These are phyloP conservation scores for Phrynocephalus forsythii DNA, from an alignment of 2,797 vertebrate genomes.

Conservation along the genomic window DNA sequence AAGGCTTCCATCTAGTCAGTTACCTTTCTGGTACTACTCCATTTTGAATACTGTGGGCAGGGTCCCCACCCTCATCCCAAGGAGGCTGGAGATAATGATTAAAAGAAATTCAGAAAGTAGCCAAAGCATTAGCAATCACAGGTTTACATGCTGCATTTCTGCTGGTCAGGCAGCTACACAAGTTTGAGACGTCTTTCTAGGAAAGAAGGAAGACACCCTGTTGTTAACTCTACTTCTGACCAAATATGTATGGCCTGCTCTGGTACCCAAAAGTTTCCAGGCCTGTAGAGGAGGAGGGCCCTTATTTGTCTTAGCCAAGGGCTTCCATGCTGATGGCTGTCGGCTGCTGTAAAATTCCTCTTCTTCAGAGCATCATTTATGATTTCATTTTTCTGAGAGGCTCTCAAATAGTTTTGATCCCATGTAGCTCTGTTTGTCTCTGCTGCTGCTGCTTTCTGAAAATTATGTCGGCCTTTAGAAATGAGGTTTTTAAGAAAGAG, in stretches of 20 bases:
- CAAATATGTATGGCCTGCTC: neutral
- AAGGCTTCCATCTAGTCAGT: neutral
- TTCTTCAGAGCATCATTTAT: constrained; percentile 18
- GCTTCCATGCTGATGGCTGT: neutral
- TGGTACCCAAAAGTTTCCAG: constrained; percentile 3
- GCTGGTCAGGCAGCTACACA: neutral
- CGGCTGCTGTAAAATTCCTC: neutral
- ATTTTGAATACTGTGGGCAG: neutral
- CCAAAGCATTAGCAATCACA: neutral
- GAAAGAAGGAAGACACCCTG: neutral
- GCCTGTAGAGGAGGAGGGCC: neutral
- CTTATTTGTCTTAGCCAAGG: neutral
- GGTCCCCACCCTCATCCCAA: neutral
- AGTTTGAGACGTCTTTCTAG: neutral
- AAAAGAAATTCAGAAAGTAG: neutral
- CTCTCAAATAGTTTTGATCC: neutral
- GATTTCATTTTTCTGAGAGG: neutral
- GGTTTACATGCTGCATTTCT: neutral
- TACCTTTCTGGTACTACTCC: neutral
- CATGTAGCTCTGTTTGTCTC: neutral
- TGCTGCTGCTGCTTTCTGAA: constrained; percentile 2
- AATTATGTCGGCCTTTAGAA: neutral
- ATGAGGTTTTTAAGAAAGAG: neutral
- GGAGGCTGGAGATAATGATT: neutral
- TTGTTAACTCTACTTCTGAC: neutral